Base-by-base conservation (phyloP, 2,888 invertebrate species). In the Drosophila colorata region DNA sequence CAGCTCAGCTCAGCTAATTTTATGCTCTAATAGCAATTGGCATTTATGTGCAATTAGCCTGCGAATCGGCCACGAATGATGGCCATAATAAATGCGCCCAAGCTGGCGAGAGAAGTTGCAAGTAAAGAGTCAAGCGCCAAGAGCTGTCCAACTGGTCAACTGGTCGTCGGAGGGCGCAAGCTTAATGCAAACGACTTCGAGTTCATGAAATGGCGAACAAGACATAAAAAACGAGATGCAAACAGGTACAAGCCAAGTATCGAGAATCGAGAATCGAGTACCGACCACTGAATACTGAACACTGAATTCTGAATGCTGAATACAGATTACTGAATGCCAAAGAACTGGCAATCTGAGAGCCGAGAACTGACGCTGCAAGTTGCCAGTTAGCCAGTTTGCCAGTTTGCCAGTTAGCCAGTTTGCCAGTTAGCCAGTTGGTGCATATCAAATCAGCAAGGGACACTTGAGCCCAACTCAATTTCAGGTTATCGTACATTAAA, bases 131-230 rank as follows among this genome's bases (percentile, higher is more conserved):
- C 43, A 1, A 33, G 23, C 35, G 47, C 23, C 14, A 23, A 23
- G 25, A 51, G 49, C 48, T 48, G 37, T 48, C 28, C 33, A 66
- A 53, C 53, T 53, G 53, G 53, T 53, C 53, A 53, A 69, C 75
- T 80, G 61, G 78, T 74, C 74, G 64, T 46, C 41, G 56, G 46
- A 70, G 52, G 56, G 47, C 69, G 71, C 61, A 69, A 43, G 38
- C 61, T 48, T 56, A 75, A 73, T 74, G 74, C 74, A 74, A 74
- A 74, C 74, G 74, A 77, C 74, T 74, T 66, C 16, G 41, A 55
- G 69, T 56, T 69, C 64, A 73, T 53, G 48, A 61, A 61, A 68
- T 57, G 64, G 53, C 66, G 53, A 81, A 75, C 65, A 47, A 61
- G 49, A 56, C 11, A 60, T 55, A 56, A 63, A 52, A 52, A 58